Evolutionary conservation across 1,140 invertebrate genomes (phyloP), one percentile per base, ranked within the genome.

Genomic region (Aphelinus atriplicis): DNA sequence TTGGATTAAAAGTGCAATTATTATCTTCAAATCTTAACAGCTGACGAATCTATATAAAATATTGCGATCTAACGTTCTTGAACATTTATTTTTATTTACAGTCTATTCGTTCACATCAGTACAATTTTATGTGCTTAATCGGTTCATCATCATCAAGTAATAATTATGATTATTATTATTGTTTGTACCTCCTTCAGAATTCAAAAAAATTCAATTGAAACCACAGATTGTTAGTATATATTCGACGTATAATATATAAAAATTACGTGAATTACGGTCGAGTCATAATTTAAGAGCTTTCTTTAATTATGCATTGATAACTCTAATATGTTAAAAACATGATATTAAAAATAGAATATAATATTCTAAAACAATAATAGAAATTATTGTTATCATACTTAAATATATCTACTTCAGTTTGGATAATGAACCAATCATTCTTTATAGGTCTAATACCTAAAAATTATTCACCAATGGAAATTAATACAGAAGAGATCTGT

Each of bases 31-130:
- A 26, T 26, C 26, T 26, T 26, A 26, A 26, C 26, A 26, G 26
- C 26, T 26, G 26, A 26, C 26, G 26, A 26, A 9, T 42, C n/a
- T 42, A 9, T 58, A 42, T 3, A 58, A 58, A 58, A 26, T 58
- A 58, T 58, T 58, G 57, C 57, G 6, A 26, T 57, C 43, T 26
- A 42, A 26, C n/a, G 57, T 42, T 26, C 43, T 42, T 58, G n/a
- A 9, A 58, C n/a, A 1, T 58, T 58, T 42, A 58, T 58, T 26
- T 26, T 42, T 58, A 58, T 58, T 58, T 58, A 58, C 57, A 58
- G 57, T 58, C 57, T 58, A 42, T 58, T 58, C 57, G 43, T n/a
- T 58, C 43, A 58, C 10, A 58, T 58, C 57, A 58, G 57, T 58
- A 58, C 57, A 58, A n/a, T 26, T 58, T n/a, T 58, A 26, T 42